Evolutionary conservation across 2,888 invertebrate species (phyloP).

Genomic region (Polyploca ridens): DNA sequence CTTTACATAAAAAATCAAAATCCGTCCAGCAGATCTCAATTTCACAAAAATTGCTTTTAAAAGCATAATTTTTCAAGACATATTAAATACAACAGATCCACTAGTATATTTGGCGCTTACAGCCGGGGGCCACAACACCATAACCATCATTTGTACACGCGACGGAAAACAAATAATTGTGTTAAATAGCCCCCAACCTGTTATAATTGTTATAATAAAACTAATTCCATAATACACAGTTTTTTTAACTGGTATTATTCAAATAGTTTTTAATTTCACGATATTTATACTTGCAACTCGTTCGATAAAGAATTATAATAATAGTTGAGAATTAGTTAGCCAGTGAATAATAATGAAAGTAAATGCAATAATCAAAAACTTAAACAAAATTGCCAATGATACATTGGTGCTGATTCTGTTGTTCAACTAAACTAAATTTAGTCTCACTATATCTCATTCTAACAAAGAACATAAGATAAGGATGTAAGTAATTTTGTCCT

Average conservation of each 20-base stretch:
- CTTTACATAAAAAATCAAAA: neutral
- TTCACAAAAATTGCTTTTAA: neutral
- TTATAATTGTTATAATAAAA: too few relatives aligned
- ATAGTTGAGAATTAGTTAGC: neutral
- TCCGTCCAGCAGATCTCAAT: constrained; percentile 10
- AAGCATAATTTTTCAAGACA: neutral
- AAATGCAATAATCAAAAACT: neutral
- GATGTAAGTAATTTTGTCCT: too few relatives aligned
- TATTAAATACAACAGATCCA: constrained; percentile 5
- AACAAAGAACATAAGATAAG: too few relatives aligned
- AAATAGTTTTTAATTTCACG: neutral
- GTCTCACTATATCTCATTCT: too few relatives aligned
- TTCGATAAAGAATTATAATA: neutral
- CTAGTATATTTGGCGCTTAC: neutral
- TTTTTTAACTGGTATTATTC: neutral
- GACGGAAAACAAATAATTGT: neutral
- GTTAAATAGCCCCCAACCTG: neutral
- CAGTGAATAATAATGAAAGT: neutral
- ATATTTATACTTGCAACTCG: constrained; percentile 2
- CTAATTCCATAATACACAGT: too few relatives aligned
- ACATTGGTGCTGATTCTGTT: too few relatives aligned
- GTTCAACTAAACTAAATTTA: too few relatives aligned
- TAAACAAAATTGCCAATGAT: too few relatives aligned
- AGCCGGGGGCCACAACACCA: neutral
- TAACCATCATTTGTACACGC: neutral